Conservation (phyloP, 2,888 invertebrate genomes). For the Ochropacha duplaris region DNA sequence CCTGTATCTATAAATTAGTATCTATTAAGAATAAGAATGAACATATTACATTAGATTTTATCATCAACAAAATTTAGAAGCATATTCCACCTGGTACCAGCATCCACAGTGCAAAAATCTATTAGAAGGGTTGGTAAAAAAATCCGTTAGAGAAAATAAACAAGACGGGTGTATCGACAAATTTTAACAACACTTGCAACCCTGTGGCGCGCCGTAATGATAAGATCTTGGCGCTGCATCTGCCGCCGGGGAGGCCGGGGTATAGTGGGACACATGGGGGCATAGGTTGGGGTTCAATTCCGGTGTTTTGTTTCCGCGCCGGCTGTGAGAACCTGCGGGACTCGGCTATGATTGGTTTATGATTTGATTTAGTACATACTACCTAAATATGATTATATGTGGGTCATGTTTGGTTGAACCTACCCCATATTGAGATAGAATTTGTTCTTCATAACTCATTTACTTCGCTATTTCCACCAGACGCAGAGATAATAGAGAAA, state of each 20-base stretch:
- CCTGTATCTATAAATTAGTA: background rate
- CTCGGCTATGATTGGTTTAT: conserved; percentile 65
- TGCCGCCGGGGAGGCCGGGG: conserved; percentile 55
- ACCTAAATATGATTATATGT: conserved; percentile 26
- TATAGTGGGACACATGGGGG: conserved; percentile 44
- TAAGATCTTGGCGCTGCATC: conserved; percentile 77
- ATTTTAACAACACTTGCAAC: conserved; percentile 66
- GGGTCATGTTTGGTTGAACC: conserved; percentile 19
- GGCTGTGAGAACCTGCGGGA: conserved; percentile 65
- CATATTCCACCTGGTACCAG: conserved; percentile 4
- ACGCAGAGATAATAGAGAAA: conserved; percentile 39
- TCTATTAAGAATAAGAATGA: background rate
- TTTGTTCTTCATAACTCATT: background rate
- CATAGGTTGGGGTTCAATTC: conserved; percentile 74
- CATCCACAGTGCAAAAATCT: conserved; percentile 8
- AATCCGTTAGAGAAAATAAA: conserved; percentile 74
- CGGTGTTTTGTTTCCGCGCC: conserved; percentile 65
- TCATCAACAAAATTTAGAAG: background rate
- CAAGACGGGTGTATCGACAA: conserved; percentile 64
- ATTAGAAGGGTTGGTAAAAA: conserved; percentile 44
- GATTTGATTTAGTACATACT: conserved; percentile 60
- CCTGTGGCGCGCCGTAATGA: conserved; percentile 62
- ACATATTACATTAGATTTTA: background rate
- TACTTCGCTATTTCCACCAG: conserved; percentile 7
- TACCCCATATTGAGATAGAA: conserved; percentile 13